These are phyloP conservation scores for Gonatopus flavifemur DNA, from an alignment of 1,140 invertebrate species.

Conservation along the genomic window DNA sequence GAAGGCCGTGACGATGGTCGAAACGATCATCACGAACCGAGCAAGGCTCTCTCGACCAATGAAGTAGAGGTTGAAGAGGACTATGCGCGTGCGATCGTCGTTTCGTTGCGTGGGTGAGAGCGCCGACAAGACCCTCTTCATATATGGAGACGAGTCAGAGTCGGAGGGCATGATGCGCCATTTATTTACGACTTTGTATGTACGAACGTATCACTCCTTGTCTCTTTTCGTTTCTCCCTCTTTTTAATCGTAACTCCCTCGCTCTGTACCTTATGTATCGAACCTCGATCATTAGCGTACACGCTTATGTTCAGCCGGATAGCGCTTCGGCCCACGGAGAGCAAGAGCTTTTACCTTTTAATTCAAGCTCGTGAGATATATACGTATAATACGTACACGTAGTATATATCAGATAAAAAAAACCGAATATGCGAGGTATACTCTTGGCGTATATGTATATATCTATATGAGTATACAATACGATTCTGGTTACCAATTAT, in stretches of 20 bases:
- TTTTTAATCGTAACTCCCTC: no score
- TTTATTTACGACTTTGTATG: conserved; percentile 31
- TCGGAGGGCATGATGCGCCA: conserved; percentile 26
- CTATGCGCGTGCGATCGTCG: conserved; percentile 10
- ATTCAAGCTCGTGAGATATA: conserved; percentile 5
- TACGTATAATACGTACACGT: conserved; percentile 15
- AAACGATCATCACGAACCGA: conserved; percentile 1
- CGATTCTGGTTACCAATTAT: conserved; percentile 27
- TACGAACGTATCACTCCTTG: no score
- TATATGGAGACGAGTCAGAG: conserved; percentile 26
- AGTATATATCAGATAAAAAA: no score
- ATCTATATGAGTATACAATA: no score
- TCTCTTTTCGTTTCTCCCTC: no score
- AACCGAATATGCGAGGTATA: no score
- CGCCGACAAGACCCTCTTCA: conserved; percentile 23
- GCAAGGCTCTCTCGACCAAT: conserved; percentile 5
- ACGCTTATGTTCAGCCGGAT: conserved; percentile 3
- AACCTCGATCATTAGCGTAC: conserved; percentile 28
- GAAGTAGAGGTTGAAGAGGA: neutral
- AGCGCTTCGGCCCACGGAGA: conserved; percentile 18
- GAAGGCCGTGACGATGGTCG: conserved; percentile 21
- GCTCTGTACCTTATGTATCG: conserved; percentile 18
- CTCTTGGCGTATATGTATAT: no score
- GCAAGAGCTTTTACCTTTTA: no score
- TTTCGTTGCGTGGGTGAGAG: conserved; percentile 29